Base-by-base conservation (phyloP, 2,113 vertebrate genomes). In the Megaceryle maxima region DNA sequence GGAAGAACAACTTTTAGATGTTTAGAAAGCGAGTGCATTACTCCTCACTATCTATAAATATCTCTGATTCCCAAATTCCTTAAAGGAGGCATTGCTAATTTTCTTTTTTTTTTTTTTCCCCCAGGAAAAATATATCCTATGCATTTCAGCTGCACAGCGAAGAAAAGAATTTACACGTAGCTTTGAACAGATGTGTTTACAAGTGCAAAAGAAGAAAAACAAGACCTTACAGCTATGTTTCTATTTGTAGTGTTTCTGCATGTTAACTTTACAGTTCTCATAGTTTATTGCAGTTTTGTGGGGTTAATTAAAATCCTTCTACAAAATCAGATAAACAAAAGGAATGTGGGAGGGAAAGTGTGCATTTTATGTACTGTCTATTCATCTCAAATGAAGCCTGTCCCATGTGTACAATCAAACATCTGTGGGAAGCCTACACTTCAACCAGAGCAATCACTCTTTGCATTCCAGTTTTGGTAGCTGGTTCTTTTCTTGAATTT, bases 241-340 rank as follows among this genome's bases (percentile, higher is more conserved):
- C 56, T 68, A 13, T 59, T 67, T 59, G 10, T 5, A 66, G 12
- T 24, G 13, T 69, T 87, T n/a, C 57, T 87, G 44, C 24, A 69
- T 43, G 43, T 46, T 83, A 75, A 66, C 60, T 94, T 86, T 25
- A 91, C 24, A 51, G n/a, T 64, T 91, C 68, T 46, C 80, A 15
- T 33, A 89, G 72, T 46, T 89, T 69, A 77, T 16, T 78, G 70
- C 53, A 82, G 28, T 85, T 77, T 53, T 51, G 72, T 70, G 37
- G n/a, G 41, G 68, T 89, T 94, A 95, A 95, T 95, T 91, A 95
- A 92, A 95, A 86, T 69, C 39, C 18, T 84, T 75, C 57, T 83
- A 73, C 60, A 91, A 91, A 95, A 93, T 87, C 84, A 95, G 88
- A 94, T 75, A 87, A 90, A 76, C 80, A 78, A 89, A 64, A 90